These are phyloP conservation scores for Enoplosus armatus DNA, from an alignment of 2,797 vertebrate species.

Conservation along the genomic window DNA sequence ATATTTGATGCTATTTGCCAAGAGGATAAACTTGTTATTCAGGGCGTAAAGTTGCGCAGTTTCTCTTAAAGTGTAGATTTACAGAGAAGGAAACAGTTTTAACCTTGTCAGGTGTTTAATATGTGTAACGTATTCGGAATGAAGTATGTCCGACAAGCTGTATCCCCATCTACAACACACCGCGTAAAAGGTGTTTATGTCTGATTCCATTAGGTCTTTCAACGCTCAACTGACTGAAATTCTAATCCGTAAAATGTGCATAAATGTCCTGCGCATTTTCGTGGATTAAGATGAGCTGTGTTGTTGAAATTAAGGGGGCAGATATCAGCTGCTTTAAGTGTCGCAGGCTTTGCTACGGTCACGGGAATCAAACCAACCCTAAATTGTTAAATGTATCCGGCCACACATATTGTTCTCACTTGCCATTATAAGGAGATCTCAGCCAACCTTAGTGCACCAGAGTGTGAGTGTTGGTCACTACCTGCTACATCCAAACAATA, in stretches of 20 bases:
- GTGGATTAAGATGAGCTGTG: constrained; percentile 45
- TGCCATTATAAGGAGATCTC: constrained; percentile 57
- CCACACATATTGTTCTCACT: constrained; percentile 63
- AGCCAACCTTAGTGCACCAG: constrained; percentile 66
- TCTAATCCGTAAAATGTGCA: constrained; percentile 52
- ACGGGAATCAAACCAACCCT: constrained; percentile 37
- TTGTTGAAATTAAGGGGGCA: constrained; percentile 15
- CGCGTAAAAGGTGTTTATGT: not conserved
- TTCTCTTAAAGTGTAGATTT: constrained; percentile 4
- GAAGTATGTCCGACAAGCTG: not conserved
- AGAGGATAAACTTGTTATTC: not conserved
- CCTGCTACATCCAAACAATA: constrained; percentile 86
- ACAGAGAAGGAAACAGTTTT: not conserved
- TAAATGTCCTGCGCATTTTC: constrained; percentile 43
- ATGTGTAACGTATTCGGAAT: not conserved
- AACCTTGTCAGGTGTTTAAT: constrained; percentile 18
- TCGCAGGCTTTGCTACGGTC: constrained; percentile 16
- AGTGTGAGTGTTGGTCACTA: constrained; percentile 82
- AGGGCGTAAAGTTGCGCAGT: not conserved
- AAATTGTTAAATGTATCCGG: constrained; percentile 55
- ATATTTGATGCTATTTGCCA: not conserved
- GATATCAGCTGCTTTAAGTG: constrained; percentile 43
- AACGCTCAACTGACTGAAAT: constrained; percentile 11
- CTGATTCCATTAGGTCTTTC: not conserved
- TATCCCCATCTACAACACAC: not conserved